Base-by-base conservation (phyloP, 2,888 invertebrate species). In the Scrobipalpa atriplicella region DNA sequence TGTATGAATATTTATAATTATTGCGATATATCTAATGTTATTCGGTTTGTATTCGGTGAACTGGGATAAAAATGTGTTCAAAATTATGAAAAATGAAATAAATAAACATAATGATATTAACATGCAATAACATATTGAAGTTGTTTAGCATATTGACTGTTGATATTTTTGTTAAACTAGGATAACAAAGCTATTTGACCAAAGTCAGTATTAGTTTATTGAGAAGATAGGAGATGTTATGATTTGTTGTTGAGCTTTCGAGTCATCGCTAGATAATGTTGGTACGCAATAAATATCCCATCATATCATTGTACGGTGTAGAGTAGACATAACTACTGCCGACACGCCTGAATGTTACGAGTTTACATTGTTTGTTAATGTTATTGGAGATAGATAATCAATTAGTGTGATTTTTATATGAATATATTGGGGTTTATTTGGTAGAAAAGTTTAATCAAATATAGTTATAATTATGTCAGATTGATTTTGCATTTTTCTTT, bases 101-200 rank as follows among this genome's bases (percentile, higher is more conserved):
- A 77, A 75, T 73, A 78, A 71, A 80, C 80, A 80, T 81, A 76
- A 82, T 84, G 90, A 90, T 90, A 90, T 90, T 90, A 88, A 84
- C 82, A 85, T 78, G 89, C 89, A 90, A 90, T 90, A 90, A 87
- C 72, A 70, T 85, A 84, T 85, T 77, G 82, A 81, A 81, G 82
- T 84, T 83, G 84, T 89, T 86, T 88, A 90, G 85, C 84, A 87
- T 91, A 88, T 89, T 87, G 86, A 89, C 89, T 91, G 91, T 92
- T 92, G 86, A 90, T 91, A 87, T 89, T 85, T 85, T 88, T 92
- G 90, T 90, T 90, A 84, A 89, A 83, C 85, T 92, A 92, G 92
- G 91, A 87, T 92, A 89, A 91, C 91, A 89, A 90, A 91, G 92
- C 92, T 92, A 91, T 91, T 89, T 90, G 92, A 92, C 92, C 92